Base-by-base conservation (phyloP, 2,888 invertebrate genomes). In the Phragmatobia fuliginosa region DNA sequence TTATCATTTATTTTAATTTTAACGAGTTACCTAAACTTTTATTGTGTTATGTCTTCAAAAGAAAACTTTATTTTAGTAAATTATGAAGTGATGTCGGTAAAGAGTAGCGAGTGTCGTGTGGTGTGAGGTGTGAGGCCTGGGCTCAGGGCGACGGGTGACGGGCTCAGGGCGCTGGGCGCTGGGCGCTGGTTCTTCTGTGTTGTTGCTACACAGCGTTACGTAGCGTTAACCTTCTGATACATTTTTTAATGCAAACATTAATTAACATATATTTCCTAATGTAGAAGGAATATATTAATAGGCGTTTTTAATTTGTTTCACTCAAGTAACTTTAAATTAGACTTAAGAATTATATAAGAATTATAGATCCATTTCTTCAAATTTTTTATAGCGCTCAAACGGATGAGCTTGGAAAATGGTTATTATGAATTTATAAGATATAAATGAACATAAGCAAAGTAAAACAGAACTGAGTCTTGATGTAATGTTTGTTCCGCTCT, bases 191-290 rank as follows among this genome's bases (percentile, higher is more conserved):
- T 36, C 25, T 41, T 41, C 36, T 41, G 38, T 45, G 41, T 25
- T 32, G 18, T 38, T 31, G 31, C 62, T 32, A 31, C 41, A 32
- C 11, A 31, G 41, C 66, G 31, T 59, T 66, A n/a, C 31, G 59
- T n/a, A 38, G 59, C 66, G 33, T 21, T 66, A 60, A 66, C 60
- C 66, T 66, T 49, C 60, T 41, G 45, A 36, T 38, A 33, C 8
- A 33, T 31, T 64, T 33, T 52, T 28, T 52, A 64, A 36, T 25
- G 18, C 28, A 33, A 36, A 5, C 21, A 25, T 56, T 64, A 25
- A 56, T 52, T 52, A 64, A 52, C 33, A 33, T 56, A 36, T 25
- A 25, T 11, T 38, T 10, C 36, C 61, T n/a, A 25, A 36, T 18
- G n/a, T 25, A 61, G 16, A 1, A 38, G 11, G 36, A 18, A 25